These are phyloP conservation scores for Drosophila cyrtoloma DNA, from an alignment of 2,888 invertebrate species.

Conservation along the genomic window DNA sequence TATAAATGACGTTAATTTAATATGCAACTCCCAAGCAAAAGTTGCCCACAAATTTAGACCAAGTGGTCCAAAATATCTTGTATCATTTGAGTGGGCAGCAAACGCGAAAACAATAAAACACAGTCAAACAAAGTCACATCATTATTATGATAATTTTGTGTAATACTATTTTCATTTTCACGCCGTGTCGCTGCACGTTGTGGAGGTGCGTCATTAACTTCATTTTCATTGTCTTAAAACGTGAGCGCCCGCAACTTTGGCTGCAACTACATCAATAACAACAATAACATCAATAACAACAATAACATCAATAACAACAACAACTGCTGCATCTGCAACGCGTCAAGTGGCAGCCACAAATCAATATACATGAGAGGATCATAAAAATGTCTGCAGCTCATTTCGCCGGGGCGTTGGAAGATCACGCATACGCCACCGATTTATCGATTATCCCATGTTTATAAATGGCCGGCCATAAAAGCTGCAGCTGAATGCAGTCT, in stretches of 20 bases:
- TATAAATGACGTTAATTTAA: neutral
- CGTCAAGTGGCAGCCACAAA: slow-evolving; percentile 43
- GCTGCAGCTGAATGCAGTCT: slow-evolving; percentile 6
- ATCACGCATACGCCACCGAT: slow-evolving; percentile 53
- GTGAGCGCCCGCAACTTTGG: slow-evolving; percentile 15
- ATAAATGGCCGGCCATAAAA: slow-evolving; percentile 29
- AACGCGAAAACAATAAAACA: slow-evolving; percentile 16
- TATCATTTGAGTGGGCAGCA: slow-evolving; percentile 25
- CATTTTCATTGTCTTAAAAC: slow-evolving; percentile 41
- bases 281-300: slow-evolving; percentile 6
- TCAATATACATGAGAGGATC: slow-evolving; percentile 40
- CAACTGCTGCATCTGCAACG: slow-evolving; percentile 34
- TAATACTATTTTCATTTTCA: slow-evolving; percentile 40
- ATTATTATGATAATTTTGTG: slow-evolving; percentile 22
- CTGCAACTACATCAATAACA: neutral
- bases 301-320: no score
- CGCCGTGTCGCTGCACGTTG: slow-evolving; percentile 30
- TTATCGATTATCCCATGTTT: slow-evolving; percentile 29
- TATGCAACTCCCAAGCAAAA: neutral
- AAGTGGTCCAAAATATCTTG: neutral
- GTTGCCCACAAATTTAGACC: slow-evolving; percentile 2
- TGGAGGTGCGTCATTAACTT: slow-evolving; percentile 42
- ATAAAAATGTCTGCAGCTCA: slow-evolving; percentile 46
- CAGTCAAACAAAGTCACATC: slow-evolving; percentile 9
- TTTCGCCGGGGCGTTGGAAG: slow-evolving; percentile 21